A percentile compares a stretch with the other conserved stretches of the same genome.
Evolutionary conservation across 2,113 vertebrate genomes (phyloP).

Genomic region (Heliornis fulica): DNA sequence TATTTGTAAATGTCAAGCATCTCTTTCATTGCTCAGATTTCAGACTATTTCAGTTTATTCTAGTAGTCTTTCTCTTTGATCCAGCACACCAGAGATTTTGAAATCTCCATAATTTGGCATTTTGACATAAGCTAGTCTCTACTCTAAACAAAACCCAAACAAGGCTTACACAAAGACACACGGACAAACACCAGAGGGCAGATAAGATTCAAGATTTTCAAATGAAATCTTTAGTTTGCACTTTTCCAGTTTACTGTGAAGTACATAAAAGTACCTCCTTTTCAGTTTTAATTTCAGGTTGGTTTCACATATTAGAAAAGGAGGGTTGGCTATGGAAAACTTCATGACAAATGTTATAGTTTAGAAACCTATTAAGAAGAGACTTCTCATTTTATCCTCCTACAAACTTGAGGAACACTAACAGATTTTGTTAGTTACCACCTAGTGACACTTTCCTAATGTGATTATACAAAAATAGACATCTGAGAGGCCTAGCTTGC

Average conservation of each 20-base stretch:
- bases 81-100: neutral
- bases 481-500: neutral
- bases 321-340: neutral
- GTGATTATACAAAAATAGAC: neutral
- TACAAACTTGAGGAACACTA: neutral
- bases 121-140: neutral
- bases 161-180: neutral
- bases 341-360: neutral
- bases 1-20: neutral
- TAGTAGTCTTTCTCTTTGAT: neutral
- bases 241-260: neutral
- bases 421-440: conserved; percentile 10
- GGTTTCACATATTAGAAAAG: neutral
- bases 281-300: neutral
- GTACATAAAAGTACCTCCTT: neutral
- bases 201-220: neutral
- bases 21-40: neutral
- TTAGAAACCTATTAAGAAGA: neutral
- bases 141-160: neutral
- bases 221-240: neutral
- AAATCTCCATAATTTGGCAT: neutral
- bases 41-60: neutral
- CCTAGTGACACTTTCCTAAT: neutral
- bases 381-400: neutral
- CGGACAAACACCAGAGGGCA: neutral